Evolutionary conservation across 1,140 invertebrate genomes (phyloP).

Genomic region (Procambarus virginalis): DNA sequence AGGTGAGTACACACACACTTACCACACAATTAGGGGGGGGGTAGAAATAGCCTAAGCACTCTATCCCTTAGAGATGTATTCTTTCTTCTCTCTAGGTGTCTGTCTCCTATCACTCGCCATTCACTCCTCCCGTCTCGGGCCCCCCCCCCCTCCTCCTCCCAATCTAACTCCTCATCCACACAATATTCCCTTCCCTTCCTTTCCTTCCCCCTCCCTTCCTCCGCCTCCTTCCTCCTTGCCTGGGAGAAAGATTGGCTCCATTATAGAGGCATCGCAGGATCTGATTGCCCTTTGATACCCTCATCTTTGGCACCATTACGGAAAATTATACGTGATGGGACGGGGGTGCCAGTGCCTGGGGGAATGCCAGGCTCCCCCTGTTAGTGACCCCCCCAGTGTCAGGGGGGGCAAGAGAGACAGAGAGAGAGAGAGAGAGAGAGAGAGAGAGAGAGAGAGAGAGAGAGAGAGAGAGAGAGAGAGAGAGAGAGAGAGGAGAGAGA

Average conservation of each 20-base stretch:
- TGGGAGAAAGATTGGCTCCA: slow-evolving; percentile 6
- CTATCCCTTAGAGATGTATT: too few species aligned
- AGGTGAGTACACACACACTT: too few species aligned
- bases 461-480: slow-evolving; percentile 8
- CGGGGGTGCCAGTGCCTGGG: neutral
- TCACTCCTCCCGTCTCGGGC: too few species aligned
- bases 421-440: neutral
- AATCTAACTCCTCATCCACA: neutral
- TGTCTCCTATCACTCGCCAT: too few species aligned
- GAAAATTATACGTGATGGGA: slow-evolving; percentile 28
- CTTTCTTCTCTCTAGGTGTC: too few species aligned
- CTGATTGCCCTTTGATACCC: slow-evolving; percentile 28
- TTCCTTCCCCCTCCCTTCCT: neutral
- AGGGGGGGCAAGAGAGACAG: neutral
- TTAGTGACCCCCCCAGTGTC: neutral
- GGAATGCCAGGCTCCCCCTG: neutral
- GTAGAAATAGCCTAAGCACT: too few species aligned
- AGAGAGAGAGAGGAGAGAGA: neutral
- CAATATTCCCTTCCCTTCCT: neutral
- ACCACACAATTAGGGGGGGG: too few species aligned
- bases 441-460: neutral
- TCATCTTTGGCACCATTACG: slow-evolving; percentile 33
- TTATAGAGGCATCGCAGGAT: slow-evolving; percentile 17
- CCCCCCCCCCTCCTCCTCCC: neutral
- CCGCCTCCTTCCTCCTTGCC: neutral